phyloP scores from a whole-genome alignment of 2,888 invertebrate genomes.

The Phymatocera aterrima region DNA sequence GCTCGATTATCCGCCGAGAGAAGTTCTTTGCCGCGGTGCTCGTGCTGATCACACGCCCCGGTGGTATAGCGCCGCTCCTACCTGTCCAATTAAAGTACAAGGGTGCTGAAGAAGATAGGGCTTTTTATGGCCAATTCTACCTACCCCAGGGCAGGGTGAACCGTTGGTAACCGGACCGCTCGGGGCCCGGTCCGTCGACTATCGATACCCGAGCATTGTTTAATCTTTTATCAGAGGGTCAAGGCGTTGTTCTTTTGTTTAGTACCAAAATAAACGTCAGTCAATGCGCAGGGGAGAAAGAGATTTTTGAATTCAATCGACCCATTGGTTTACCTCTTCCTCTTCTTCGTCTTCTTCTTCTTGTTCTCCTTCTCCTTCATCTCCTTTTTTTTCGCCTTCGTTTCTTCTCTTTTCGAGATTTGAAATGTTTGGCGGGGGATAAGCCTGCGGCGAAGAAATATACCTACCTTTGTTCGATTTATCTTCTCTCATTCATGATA shows the following conservation, averaged over 20 bases:
- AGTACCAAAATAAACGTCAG: slow-evolving; percentile 34
- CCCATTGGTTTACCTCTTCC: too few species aligned
- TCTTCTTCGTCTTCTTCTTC: too few species aligned
- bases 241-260: slow-evolving; percentile 20
- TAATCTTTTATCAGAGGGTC: slow-evolving; percentile 32
- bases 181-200: neutral
- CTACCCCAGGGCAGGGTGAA: slow-evolving; percentile 9
- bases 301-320: slow-evolving; percentile 29
- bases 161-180: slow-evolving; percentile 20
- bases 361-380: too few species aligned
- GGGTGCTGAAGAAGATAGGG: slow-evolving; percentile 44
- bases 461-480: slow-evolving; percentile 38
- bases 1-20: slow-evolving; percentile 8
- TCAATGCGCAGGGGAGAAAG: neutral
- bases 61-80: slow-evolving; percentile 24
- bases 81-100: slow-evolving; percentile 46
- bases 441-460: slow-evolving; percentile 11
- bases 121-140: slow-evolving; percentile 32
- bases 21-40: slow-evolving; percentile 30
- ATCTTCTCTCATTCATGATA: slow-evolving; percentile 25
- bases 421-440: slow-evolving; percentile 6
- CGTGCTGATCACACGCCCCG: slow-evolving; percentile 44
- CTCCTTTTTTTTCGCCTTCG: too few species aligned
- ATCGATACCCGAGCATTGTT: slow-evolving; percentile 32
- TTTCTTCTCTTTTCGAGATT: slow-evolving; percentile 18